Evolutionary conservation across 2,797 vertebrate genomes (phyloP).

Genomic region (Bradypus variegatus): DNA sequence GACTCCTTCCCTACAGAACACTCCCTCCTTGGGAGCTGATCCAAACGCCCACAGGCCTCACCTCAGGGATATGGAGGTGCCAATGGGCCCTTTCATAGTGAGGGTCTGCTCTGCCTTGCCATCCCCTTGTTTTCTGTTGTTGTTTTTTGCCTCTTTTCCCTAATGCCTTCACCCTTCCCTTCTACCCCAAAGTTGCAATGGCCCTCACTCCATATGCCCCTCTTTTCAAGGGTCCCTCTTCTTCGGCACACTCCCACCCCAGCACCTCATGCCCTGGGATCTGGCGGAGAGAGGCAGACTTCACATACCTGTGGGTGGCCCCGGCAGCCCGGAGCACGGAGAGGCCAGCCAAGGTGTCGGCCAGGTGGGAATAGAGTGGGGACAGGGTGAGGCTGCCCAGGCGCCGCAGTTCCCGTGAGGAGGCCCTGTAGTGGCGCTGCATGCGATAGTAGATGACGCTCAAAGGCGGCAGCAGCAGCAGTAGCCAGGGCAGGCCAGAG

Average conservation of each 20-base stretch:
- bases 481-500: conserved; percentile 88
- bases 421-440: conserved; percentile 86
- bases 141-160: neutral
- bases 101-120: neutral
- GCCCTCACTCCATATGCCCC: neutral
- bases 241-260: too few species aligned
- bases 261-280: neutral
- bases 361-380: conserved; percentile 94
- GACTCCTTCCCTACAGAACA: accelerated
- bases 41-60: neutral
- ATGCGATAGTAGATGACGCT: conserved; percentile 80
- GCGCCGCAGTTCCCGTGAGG: conserved; percentile 91
- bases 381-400: conserved; percentile 90
- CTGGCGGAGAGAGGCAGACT: neutral
- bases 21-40: neutral
- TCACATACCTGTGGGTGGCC: conserved; percentile 79
- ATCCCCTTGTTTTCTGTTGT: neutral
- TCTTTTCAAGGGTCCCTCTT: neutral
- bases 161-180: neutral
- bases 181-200: neutral
- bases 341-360: conserved; percentile 90
- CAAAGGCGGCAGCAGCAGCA: conserved; percentile 82
- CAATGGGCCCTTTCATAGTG: neutral
- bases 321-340: conserved; percentile 84
- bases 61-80: neutral